Base-by-base conservation (phyloP, 2,888 invertebrate species). In the Calameuta idolon region DNA sequence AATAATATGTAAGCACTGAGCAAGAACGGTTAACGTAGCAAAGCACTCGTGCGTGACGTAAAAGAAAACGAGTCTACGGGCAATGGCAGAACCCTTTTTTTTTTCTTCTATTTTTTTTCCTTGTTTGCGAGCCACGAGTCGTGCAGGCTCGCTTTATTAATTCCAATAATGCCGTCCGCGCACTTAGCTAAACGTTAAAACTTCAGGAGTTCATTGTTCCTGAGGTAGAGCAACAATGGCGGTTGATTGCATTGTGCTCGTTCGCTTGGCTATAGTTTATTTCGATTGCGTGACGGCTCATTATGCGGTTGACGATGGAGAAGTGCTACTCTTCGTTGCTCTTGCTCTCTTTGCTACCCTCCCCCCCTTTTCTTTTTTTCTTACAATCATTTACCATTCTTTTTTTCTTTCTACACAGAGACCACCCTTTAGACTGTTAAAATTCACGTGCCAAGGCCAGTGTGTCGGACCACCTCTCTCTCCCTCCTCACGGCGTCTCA, bases 171-270 rank as follows among this genome's bases (percentile, higher is more conserved):
- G 80, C 80, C 76, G 77, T 82, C 74, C 80, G 80, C 77, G 83
- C 82, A 82, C 83, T 84, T 81, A 81, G 81, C 83, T 83, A 83
- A 83, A 83, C 83, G 83, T 77, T 80, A 74, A 79, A 81, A 77
- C 77, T 80, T 75, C 34, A 76, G 69, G 3, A 11, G 69, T 68
- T 71, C 69, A 79, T 80, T 80, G 80, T 79, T 81, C 79, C 78
- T 55, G 69, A 79, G 79, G 79, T 78, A 78, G 73, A 77, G 79
- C 78, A 80, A 84, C 83, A 85, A 86, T 85, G 79, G 82, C 81
- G 81, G 82, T 83, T 85, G 83, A 85, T 84, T 83, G 83, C 82
- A 85, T 86, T 85, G 83, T 84, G 79, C 71, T 31, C 4, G 71
- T 34, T 15, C 31, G 31, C 23, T 71, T 71, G 31, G 71, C 71